phyloP scores from a whole-genome alignment of 1,140 invertebrate genomes.

The Nebria ingens region DNA sequence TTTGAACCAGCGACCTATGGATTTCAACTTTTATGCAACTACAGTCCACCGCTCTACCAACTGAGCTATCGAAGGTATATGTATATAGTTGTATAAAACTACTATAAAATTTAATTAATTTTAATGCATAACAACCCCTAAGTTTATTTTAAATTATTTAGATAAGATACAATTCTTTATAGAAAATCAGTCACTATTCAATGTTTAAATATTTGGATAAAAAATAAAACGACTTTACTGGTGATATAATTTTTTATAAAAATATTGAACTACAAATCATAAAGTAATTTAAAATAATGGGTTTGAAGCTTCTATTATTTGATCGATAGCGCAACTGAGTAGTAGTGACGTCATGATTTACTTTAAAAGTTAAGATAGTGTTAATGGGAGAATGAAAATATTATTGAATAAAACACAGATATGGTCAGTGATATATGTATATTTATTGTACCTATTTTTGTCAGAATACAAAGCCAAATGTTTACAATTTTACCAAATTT shows the following conservation, averaged over 20 bases:
- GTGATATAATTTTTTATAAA: too few species aligned
- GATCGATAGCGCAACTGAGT: too few species aligned
- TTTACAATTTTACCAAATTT: conserved; percentile 5
- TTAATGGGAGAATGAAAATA: not conserved
- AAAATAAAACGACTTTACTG: too few species aligned
- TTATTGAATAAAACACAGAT: not conserved
- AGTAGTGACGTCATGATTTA: not conserved
- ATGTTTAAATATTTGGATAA: too few species aligned
- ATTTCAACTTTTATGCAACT: conserved; percentile 40
- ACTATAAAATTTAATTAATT: too few species aligned
- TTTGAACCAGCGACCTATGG: conserved; percentile 60
- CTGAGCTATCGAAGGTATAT: conserved; percentile 67
- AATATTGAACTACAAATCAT: too few species aligned
- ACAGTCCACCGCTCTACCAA: conserved; percentile 84
- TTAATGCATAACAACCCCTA: too few species aligned
- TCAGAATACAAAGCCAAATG: conserved; percentile 1
- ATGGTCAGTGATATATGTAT: not conserved
- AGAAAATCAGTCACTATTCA: too few species aligned
- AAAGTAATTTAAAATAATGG: too few species aligned
- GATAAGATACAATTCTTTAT: too few species aligned
- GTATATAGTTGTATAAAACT: not conserved
- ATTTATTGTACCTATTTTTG: conserved; percentile 7
- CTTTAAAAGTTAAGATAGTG: not conserved
- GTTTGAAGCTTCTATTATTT: too few species aligned
- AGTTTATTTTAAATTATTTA: too few species aligned